Percentiles rank a stretch among this genome's conserved stretches.
These are phyloP conservation scores for Epicauta chinensis DNA, from an alignment of 1,140 invertebrate species.

Conservation along the genomic window DNA sequence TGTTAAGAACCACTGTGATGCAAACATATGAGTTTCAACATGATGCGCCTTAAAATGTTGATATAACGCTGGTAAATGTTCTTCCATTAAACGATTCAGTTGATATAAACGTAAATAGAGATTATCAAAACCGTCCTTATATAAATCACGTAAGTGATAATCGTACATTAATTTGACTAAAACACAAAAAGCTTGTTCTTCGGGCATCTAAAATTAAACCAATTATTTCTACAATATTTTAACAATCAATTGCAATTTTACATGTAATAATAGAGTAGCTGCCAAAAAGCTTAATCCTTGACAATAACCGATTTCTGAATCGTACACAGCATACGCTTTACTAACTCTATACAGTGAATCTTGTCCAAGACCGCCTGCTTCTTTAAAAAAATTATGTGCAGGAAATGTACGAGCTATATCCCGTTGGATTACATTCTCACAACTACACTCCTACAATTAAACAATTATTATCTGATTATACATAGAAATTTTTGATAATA, in stretches of 20 bases:
- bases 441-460: constrained; percentile 66
- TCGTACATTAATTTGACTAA: constrained; percentile 96
- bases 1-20: constrained; percentile 99
- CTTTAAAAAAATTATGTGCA: constrained; percentile 96
- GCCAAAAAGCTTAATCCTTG: constrained; percentile 97
- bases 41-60: constrained; percentile 87
- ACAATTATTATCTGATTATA: constrained; percentile 6
- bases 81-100: constrained; percentile 92
- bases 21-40: constrained; percentile 98
- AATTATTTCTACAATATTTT: neutral
- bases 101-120: constrained; percentile 94
- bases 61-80: constrained; percentile 84
- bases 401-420: constrained; percentile 98
- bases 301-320: constrained; percentile 97
- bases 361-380: constrained; percentile 84
- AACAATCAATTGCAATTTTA: constrained; percentile 49
- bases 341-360: constrained; percentile 93
- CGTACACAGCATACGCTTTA: constrained; percentile 95
- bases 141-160: constrained; percentile 89
- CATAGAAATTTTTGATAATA: constrained; percentile 36
- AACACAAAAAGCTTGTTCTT: constrained; percentile 98
- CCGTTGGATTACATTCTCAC: constrained; percentile 87
- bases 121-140: constrained; percentile 94
- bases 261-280: constrained; percentile 90
- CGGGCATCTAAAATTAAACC: constrained; percentile 78